Conservation (phyloP, 2,113 vertebrate species). For the Trochalopteron elliotii region DNA sequence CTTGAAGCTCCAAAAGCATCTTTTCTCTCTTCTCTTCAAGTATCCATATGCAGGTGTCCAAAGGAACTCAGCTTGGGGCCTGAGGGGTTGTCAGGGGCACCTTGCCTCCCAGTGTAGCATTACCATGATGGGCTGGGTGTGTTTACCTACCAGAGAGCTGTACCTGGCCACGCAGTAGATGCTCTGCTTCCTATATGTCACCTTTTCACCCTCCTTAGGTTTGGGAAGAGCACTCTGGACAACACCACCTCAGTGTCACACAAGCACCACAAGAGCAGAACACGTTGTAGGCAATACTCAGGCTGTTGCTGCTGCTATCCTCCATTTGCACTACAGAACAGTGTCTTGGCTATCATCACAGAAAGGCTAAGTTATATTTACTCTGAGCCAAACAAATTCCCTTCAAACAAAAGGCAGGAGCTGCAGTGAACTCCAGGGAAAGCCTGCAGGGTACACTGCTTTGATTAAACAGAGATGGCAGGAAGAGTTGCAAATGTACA, state of each 20-base stretch:
- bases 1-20: not conserved
- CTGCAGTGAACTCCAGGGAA: not conserved
- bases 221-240: not conserved
- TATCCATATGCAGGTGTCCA: not conserved
- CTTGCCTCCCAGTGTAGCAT: not conserved
- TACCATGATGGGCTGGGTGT: not conserved
- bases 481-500: not conserved
- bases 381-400: not conserved
- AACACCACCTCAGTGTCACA: not conserved
- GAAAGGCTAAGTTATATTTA: not conserved
- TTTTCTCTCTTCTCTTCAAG: not conserved
- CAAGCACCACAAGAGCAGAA: not conserved
- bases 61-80: not conserved
- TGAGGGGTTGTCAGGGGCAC: not conserved
- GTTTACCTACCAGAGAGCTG: not conserved
- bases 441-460: not conserved
- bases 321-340: not conserved
- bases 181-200: not conserved
- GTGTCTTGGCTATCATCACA: not conserved
- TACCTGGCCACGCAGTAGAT: not conserved
- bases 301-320: not conserved
- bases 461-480: not conserved
- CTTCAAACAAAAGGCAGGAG: conserved; percentile 9
- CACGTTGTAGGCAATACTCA: accelerated
- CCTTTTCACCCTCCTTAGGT: not conserved